Evolutionary conservation across 2,888 invertebrate species (phyloP).

Genomic region (Phoronis australis): DNA sequence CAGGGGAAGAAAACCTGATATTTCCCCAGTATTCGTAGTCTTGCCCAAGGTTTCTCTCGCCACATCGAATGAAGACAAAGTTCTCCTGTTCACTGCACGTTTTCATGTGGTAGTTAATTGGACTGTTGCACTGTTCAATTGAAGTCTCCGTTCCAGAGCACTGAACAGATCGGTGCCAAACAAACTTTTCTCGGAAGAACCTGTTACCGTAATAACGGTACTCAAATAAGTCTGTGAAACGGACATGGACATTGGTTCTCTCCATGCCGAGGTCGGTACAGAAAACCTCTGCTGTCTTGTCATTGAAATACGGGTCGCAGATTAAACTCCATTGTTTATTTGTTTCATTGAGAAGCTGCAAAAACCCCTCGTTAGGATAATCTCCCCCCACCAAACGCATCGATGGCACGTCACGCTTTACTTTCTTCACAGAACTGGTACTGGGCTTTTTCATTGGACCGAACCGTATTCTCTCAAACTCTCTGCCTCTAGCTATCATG

Average conservation of each 20-base stretch:
- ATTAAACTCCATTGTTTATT: conserved; percentile 95
- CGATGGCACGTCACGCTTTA: neutral
- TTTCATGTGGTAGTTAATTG: conserved; percentile 73
- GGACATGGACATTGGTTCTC: conserved; percentile 81
- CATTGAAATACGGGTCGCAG: conserved; percentile 92
- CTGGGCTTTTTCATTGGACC: conserved; percentile 12
- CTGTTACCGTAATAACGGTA: conserved; percentile 44
- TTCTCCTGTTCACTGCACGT: conserved; percentile 71
- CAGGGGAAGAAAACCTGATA: conserved; percentile 82
- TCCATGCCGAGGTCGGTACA: conserved; percentile 89
- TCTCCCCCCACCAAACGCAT: neutral
- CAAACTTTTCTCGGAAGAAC: conserved; percentile 45
- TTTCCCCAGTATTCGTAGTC: conserved; percentile 75
- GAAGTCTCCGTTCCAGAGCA: conserved; percentile 52
- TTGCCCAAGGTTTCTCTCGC: conserved; percentile 50
- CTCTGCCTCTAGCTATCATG: conserved; percentile 72
- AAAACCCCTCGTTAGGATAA: conserved; percentile 66
- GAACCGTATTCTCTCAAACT: conserved; percentile 29
- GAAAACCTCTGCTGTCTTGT: conserved; percentile 93
- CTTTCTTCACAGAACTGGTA: neutral
- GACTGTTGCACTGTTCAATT: conserved; percentile 60
- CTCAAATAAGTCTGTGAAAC: conserved; percentile 57
- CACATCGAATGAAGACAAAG: conserved; percentile 92
- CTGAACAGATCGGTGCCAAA: conserved; percentile 46
- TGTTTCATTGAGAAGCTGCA: conserved; percentile 92